Percentiles rank a stretch among this genome's conserved stretches.
Evolutionary conservation across 1,140 invertebrate genomes (phyloP).

Genomic region (Bombus difficillimus): DNA sequence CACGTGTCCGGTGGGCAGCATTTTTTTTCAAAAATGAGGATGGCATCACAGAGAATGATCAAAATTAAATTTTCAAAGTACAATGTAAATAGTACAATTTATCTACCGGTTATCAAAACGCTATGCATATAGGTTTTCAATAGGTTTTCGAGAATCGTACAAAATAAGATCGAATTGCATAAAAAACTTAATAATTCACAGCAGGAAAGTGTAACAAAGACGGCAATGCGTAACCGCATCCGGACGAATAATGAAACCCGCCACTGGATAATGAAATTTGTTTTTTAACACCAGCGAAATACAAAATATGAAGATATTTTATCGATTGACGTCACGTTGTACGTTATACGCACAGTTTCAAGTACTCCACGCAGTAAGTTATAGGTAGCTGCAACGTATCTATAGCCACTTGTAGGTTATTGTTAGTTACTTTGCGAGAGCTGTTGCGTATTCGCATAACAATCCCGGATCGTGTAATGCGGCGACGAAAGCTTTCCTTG

Average conservation of each 20-base stretch:
- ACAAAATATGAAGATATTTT: neutral
- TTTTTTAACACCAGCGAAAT: neutral
- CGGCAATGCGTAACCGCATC: no score
- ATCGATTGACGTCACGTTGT: neutral
- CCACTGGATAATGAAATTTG: neutral
- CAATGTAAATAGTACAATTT: no score
- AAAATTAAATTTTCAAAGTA: no score
- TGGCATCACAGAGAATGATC: no score
- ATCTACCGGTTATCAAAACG: no score
- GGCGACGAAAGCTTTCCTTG: conserved; percentile 66
- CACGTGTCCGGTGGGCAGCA: conserved; percentile 41
- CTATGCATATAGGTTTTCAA: no score
- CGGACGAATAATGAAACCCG: no score
- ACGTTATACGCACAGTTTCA: neutral
- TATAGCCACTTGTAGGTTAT: neutral
- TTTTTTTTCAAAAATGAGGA: neutral
- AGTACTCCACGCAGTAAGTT: conserved; percentile 17
- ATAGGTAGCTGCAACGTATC: conserved; percentile 29
- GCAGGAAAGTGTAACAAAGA: no score
- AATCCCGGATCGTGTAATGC: conserved; percentile 70
- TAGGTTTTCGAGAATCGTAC: no score
- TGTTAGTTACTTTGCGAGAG: conserved; percentile 46
- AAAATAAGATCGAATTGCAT: no score
- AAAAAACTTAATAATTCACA: no score
- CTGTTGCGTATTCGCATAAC: conserved; percentile 65